Evolutionary conservation across 2,888 invertebrate genomes (phyloP).

Genomic region (Leptinotarsa peninsularis): DNA sequence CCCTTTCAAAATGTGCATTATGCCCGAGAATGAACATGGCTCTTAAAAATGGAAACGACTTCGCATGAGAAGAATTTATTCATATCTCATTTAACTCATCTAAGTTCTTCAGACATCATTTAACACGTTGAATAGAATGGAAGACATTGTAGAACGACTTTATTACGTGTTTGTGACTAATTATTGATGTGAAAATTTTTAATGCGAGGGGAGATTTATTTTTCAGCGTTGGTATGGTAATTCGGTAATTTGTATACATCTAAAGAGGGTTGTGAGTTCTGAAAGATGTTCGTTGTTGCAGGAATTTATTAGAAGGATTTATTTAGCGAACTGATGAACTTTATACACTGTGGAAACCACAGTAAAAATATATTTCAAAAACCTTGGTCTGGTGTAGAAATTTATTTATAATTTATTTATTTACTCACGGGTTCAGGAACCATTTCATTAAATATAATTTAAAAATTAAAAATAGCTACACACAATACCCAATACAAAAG

Average conservation of each 20-base stretch:
- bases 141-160: slow-evolving; percentile 25
- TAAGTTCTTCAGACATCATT: slow-evolving; percentile 19
- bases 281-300: not conserved
- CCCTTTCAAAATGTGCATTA: slow-evolving; percentile 37
- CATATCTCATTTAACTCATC: slow-evolving; percentile 19
- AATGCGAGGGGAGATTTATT: slow-evolving; percentile 18
- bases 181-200: slow-evolving; percentile 22
- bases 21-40: slow-evolving; percentile 42
- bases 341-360: no score
- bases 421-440: no score
- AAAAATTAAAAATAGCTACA: no score
- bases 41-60: slow-evolving; percentile 44
- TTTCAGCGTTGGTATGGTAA: slow-evolving; percentile 11
- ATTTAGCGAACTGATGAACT: not conserved
- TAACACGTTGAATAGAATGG: slow-evolving; percentile 24
- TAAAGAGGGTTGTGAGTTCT: not conserved
- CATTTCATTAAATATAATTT: no score
- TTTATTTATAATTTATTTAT: no score
- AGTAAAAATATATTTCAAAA: no score
- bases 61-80: slow-evolving; percentile 13
- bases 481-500: no score
- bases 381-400: no score
- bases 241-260: slow-evolving; percentile 11
- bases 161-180: slow-evolving; percentile 29
- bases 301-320: not conserved